These are phyloP conservation scores for Enteromius thamalakanensis DNA, from an alignment of 2,797 vertebrate species.

Conservation along the genomic window DNA sequence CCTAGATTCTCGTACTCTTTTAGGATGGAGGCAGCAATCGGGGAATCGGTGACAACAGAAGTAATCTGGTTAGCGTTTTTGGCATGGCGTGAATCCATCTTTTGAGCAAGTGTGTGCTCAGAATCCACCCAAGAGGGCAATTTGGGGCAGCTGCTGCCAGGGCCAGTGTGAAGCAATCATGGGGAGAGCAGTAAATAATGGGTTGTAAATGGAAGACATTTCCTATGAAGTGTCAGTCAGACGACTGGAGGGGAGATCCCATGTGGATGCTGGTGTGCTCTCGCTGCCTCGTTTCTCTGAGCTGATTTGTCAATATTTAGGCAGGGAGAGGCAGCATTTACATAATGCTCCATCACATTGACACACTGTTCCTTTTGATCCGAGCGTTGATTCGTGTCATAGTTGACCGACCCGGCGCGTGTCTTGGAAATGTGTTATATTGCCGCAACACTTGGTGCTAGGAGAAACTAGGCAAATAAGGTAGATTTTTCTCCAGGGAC, in stretches of 20 bases:
- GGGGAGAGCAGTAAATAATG: slow-evolving; percentile 68
- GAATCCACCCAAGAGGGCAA: slow-evolving; percentile 58
- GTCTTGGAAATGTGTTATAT: slow-evolving; percentile 10
- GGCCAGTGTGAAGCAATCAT: slow-evolving; percentile 57
- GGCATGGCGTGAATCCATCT: slow-evolving; percentile 59
- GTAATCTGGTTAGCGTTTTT: slow-evolving; percentile 65
- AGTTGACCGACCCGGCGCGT: slow-evolving; percentile 19
- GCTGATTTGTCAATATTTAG: slow-evolving; percentile 74
- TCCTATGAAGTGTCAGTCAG: slow-evolving; percentile 64
- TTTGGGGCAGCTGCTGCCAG: slow-evolving; percentile 61
- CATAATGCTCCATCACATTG: slow-evolving; percentile 63
- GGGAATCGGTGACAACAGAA: slow-evolving; percentile 60
- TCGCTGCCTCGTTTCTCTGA: slow-evolving; percentile 63
- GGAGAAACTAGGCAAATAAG: neutral
- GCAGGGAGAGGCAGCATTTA: slow-evolving; percentile 67
- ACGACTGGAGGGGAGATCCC: slow-evolving; percentile 65
- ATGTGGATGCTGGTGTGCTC: slow-evolving; percentile 52
- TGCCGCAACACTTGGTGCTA: neutral
- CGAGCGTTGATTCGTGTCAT: slow-evolving; percentile 50
- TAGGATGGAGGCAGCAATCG: slow-evolving; percentile 44
- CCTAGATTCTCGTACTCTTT: slow-evolving; percentile 30
- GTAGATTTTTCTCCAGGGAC: neutral
- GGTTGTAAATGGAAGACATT: slow-evolving; percentile 67
- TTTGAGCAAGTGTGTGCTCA: slow-evolving; percentile 53
- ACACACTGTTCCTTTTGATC: slow-evolving; percentile 65